Evolutionary conservation across 2,888 invertebrate genomes (phyloP), one percentile per base, ranked within the genome.

Genomic region (Cephus pulcher): DNA sequence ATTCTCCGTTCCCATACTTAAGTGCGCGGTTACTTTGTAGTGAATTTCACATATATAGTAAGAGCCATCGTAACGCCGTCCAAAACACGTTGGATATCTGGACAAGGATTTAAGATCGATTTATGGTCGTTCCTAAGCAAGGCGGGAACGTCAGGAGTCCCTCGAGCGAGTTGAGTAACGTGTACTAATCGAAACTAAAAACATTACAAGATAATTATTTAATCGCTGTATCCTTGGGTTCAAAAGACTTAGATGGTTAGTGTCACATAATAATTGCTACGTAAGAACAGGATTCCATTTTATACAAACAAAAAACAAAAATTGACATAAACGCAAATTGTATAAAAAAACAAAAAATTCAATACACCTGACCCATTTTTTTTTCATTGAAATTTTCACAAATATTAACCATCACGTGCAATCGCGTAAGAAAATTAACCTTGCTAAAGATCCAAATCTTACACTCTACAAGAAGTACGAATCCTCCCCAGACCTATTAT

Each of bases 361-460:
- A 56, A 56, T 23, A 56, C 4, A 6, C 6, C 6, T 4, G 40
- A 56, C 1, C 23, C 23, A 56, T 23, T 56, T 23, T 56, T 40
- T 23, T 23, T 56, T 56, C 23, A 23, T 56, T 40, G 15, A 40
- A 40, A 40, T 23, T 40, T 40, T 15, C 40, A 15, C 23, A 40
- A 15, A 23, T 40, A 23, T 6, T 6, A 40, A 40, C 6, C 15
- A 23, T 56, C 40, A 6, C 1, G 40, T 23, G 15, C 23, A 56
- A 2, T 56, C 9, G 1, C 23, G 23, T 23, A 56, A 23, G 23
- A 56, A 23, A 56, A 56, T 56, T 23, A 56, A 23, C 56, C 56
- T 78, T 77, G 34, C 32, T 32, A 69, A 70, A 70, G 37, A 35
- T 69, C 71, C 74, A 34, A 34, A 34, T n/a, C 70, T 73, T 68